These are phyloP conservation scores for Zosterops japonicus DNA, from an alignment of 2,113 vertebrate genomes.

Conservation along the genomic window DNA sequence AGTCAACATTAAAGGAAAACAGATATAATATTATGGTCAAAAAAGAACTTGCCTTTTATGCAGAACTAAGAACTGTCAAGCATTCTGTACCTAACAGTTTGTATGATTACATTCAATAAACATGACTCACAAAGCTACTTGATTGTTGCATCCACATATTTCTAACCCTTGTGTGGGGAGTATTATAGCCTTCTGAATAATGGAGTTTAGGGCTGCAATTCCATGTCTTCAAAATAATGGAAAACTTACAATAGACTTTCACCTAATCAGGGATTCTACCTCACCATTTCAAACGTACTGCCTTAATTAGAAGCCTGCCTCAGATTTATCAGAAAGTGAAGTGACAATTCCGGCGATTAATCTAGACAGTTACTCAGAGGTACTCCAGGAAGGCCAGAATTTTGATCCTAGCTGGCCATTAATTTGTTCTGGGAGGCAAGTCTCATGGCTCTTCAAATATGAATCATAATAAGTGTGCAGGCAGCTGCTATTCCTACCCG, in stretches of 20 bases:
- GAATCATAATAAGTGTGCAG: neutral
- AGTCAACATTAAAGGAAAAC: neutral
- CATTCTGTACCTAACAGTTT: neutral
- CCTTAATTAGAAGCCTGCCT: neutral
- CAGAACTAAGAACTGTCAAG: neutral
- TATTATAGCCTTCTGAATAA: neutral
- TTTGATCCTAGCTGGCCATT: neutral
- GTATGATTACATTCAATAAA: neutral
- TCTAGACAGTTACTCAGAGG: neutral
- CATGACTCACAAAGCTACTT: neutral
- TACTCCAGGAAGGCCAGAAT: neutral
- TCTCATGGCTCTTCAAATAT: neutral
- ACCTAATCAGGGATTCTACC: neutral
- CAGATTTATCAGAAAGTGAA: neutral
- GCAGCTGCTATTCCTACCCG: neutral
- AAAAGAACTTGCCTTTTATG: neutral
- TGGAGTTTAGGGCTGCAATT: neutral
- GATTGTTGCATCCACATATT: neutral
- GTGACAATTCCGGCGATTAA: neutral
- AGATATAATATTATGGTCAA: neutral
- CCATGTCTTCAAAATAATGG: neutral
- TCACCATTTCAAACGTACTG: neutral
- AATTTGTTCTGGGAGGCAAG: neutral
- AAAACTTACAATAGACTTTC: neutral
- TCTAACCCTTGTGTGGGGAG: neutral